phyloP scores from a whole-genome alignment of 2,888 invertebrate species.

The Glaucopsyche alexis region DNA sequence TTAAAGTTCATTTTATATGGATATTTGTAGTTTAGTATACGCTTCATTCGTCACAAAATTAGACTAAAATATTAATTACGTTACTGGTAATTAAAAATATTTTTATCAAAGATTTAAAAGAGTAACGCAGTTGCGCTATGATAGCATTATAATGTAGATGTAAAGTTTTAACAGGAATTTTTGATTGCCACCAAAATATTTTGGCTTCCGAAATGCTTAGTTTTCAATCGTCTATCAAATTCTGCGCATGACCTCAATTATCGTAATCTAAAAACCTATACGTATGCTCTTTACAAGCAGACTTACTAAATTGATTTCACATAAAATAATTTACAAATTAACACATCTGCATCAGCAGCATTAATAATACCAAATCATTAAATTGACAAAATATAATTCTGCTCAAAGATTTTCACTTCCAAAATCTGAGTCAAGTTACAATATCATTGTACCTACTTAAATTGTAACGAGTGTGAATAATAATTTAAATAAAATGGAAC shows the following conservation, averaged over 20 bases:
- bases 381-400: no score
- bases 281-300: constrained; percentile 4
- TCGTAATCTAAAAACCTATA: neutral
- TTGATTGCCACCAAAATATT: neutral
- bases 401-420: neutral
- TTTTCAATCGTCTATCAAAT: neutral
- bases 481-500: neutral
- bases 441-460: no score
- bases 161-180: neutral
- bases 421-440: neutral
- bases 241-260: neutral
- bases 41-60: neutral
- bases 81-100: neutral
- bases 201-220: neutral
- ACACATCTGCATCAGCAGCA: no score
- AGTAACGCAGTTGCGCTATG: neutral
- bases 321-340: neutral
- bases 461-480: no score
- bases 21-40: constrained; percentile 16
- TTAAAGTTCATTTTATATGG: constrained; percentile 8
- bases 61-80: neutral
- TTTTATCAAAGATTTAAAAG: neutral
- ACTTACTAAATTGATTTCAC: no score
- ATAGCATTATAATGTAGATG: neutral
- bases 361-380: no score